Evolutionary conservation across 2,888 invertebrate species (phyloP).

Genomic region (Parnassius mnemosyne): DNA sequence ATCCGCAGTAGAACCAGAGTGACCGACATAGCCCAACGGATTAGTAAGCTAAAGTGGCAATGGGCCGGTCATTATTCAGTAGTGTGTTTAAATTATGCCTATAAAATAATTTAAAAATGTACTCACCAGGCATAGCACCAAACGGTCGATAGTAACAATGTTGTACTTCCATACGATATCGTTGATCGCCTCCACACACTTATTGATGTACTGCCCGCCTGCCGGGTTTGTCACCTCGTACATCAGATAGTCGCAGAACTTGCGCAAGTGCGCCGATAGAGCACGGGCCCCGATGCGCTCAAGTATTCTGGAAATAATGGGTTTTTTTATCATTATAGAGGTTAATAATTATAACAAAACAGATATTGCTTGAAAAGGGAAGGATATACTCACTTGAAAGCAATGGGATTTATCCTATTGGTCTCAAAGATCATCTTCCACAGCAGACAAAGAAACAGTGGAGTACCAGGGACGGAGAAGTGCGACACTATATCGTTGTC

Average conservation of each 20-base stretch:
- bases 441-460: slow-evolving; percentile 93
- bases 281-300: slow-evolving; percentile 96
- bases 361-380: too few species aligned
- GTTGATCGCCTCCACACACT: slow-evolving; percentile 96
- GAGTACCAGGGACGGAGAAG: slow-evolving; percentile 96
- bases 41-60: too few species aligned
- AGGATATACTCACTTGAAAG: slow-evolving; percentile 87
- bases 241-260: slow-evolving; percentile 96
- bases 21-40: too few species aligned
- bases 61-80: too few species aligned
- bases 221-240: slow-evolving; percentile 95
- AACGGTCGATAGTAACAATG: slow-evolving; percentile 95
- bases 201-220: slow-evolving; percentile 93
- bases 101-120: too few species aligned
- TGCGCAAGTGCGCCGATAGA: slow-evolving; percentile 93
- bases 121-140: slow-evolving; percentile 92
- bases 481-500: slow-evolving; percentile 98
- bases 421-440: slow-evolving; percentile 98
- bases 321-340: too few species aligned
- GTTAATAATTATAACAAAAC: too few species aligned
- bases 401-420: slow-evolving; percentile 94
- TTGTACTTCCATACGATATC: slow-evolving; percentile 99
- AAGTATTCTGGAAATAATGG: slow-evolving; percentile 83
- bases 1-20: too few species aligned
- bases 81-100: too few species aligned